These are phyloP conservation scores for Drosophila kohkoa DNA, from an alignment of 1,140 invertebrate species.

Conservation along the genomic window DNA sequence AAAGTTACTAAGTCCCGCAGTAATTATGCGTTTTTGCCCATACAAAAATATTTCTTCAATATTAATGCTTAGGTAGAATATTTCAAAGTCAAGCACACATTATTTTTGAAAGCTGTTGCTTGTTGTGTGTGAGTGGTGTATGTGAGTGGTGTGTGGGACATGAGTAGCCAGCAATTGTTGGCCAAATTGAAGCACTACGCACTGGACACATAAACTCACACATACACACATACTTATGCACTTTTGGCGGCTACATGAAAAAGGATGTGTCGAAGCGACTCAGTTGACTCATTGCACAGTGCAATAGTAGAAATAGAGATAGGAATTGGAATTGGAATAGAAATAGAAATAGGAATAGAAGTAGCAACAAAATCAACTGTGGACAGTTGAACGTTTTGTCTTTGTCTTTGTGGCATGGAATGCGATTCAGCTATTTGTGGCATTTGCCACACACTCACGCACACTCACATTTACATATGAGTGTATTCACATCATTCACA, in stretches of 20 bases:
- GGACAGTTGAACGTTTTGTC: conserved; percentile 8
- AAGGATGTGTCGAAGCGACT: conserved; percentile 24
- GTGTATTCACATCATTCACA: conserved; percentile 4
- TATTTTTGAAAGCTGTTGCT: too few relatives aligned
- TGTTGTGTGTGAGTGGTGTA: not conserved
- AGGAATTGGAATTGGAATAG: conserved; percentile 63
- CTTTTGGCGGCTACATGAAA: conserved; percentile 26
- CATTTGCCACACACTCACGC: conserved; percentile 50
- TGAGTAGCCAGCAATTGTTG: not conserved
- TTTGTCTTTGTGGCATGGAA: conserved; percentile 38
- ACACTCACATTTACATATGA: conserved; percentile 8
- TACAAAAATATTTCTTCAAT: too few relatives aligned
- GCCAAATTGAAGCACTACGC: conserved; percentile 14
- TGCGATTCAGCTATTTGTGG: conserved; percentile 68
- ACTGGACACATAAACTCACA: conserved; percentile 11
- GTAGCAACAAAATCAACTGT: conserved; percentile 39
- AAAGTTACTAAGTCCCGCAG: too few relatives aligned
- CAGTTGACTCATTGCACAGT: conserved; percentile 14
- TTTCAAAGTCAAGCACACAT: too few relatives aligned
- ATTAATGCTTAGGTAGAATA: too few relatives aligned
- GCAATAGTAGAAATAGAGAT: not conserved
- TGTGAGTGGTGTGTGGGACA: not conserved
- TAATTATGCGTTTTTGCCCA: too few relatives aligned
- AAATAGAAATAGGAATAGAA: not conserved
- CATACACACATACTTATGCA: conserved; percentile 2